These are phyloP conservation scores for Drosophila nigricruria DNA, from an alignment of 2,888 invertebrate species.

Conservation along the genomic window DNA sequence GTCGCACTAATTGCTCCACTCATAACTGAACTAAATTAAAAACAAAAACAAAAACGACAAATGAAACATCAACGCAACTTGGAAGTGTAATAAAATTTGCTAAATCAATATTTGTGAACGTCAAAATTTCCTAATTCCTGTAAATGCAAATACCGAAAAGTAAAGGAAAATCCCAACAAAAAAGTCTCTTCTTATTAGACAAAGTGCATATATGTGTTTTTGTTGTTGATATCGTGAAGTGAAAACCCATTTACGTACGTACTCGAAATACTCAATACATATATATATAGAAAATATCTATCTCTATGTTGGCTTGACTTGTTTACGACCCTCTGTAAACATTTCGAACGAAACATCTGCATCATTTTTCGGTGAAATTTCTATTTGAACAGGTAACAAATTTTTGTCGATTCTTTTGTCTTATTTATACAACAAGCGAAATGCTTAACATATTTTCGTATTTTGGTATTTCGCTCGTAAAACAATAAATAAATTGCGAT, in stretches of 20 bases:
- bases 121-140: constrained; percentile 3
- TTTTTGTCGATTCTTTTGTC: constrained; percentile 19
- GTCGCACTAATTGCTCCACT: constrained; percentile 54
- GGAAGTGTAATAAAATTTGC: constrained; percentile 17
- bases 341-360: constrained; percentile 51
- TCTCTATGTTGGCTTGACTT: constrained; percentile 29
- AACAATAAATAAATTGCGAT: constrained; percentile 25
- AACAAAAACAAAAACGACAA: constrained; percentile 7
- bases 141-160: constrained; percentile 1
- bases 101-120: constrained; percentile 28
- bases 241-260: constrained; percentile 30
- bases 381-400: constrained; percentile 63
- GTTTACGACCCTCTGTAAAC: constrained; percentile 47
- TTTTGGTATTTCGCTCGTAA: constrained; percentile 6
- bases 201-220: constrained; percentile 54
- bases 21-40: constrained; percentile 22
- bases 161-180: neutral
- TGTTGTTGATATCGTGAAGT: constrained; percentile 40
- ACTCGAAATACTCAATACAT: constrained; percentile 3
- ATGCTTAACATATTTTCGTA: constrained; percentile 21
- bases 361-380: constrained; percentile 44
- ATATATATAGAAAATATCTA: constrained; percentile 23
- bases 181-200: constrained; percentile 25
- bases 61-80: constrained; percentile 9
- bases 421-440: constrained; percentile 31